phyloP scores from a whole-genome alignment of 2,888 invertebrate species.

The Melanostoma scalare region DNA sequence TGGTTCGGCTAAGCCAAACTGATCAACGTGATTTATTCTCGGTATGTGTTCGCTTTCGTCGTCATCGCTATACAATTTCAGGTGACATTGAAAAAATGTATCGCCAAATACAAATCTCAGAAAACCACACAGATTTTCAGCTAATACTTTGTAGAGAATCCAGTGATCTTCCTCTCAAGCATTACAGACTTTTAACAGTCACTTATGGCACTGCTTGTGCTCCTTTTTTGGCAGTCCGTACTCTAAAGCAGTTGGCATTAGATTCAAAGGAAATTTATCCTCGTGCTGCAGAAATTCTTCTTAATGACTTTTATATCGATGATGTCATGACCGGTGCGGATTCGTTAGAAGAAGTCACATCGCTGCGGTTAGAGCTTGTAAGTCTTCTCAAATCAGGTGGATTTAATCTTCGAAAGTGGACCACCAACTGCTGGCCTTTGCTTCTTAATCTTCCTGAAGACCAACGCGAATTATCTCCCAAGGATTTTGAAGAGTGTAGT shows the following conservation, averaged over 20 bases:
- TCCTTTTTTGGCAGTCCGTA: constrained; percentile 57
- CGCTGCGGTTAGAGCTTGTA: constrained; percentile 11
- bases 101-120: constrained; percentile 43
- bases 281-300: constrained; percentile 44
- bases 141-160: constrained; percentile 49
- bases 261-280: constrained; percentile 57
- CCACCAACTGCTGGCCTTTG: constrained; percentile 21
- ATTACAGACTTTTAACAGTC: constrained; percentile 45
- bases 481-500: constrained; percentile 19
- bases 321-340: constrained; percentile 67
- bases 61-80: constrained; percentile 39
- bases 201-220: constrained; percentile 63
- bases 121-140: constrained; percentile 41
- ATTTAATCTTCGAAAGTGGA: constrained; percentile 28
- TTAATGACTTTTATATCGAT: constrained; percentile 74
- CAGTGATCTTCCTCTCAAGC: constrained; percentile 13
- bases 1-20: constrained; percentile 20
- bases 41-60: constrained; percentile 39
- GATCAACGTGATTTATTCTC: constrained; percentile 37
- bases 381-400: constrained; percentile 19
- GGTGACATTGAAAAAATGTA: constrained; percentile 61
- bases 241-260: constrained; percentile 60
- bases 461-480: constrained; percentile 10
- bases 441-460: constrained; percentile 15
- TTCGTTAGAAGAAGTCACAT: constrained; percentile 8